Conservation (phyloP, 2,888 invertebrate species). For the Dasypogon diadema region DNA sequence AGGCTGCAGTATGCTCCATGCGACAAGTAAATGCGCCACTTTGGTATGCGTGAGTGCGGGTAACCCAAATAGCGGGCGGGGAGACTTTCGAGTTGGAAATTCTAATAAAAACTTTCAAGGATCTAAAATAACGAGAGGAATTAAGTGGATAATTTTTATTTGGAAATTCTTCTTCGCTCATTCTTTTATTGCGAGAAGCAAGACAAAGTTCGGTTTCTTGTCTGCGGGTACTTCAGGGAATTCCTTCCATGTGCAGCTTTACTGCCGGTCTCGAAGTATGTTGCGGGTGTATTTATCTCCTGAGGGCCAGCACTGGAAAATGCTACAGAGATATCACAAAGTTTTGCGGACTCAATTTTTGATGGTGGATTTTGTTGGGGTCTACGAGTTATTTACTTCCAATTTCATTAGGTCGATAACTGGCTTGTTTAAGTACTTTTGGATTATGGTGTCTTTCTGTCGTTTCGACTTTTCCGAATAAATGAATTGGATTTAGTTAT, state of each 20-base stretch:
- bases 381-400: constrained; percentile 57
- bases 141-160: constrained; percentile 60
- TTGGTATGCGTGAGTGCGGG: constrained; percentile 49
- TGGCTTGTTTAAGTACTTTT: constrained; percentile 62
- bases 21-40: not conserved
- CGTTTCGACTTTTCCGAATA: not conserved
- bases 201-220: constrained; percentile 37
- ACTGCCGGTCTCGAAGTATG: not conserved
- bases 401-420: constrained; percentile 62
- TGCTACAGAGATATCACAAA: constrained; percentile 4
- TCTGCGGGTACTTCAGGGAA: constrained; percentile 22
- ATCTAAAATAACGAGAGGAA: constrained; percentile 59
- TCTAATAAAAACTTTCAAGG: constrained; percentile 57
- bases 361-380: constrained; percentile 56
- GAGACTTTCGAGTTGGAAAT: constrained; percentile 48
- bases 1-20: not conserved
- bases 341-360: constrained; percentile 48
- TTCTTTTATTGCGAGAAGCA: constrained; percentile 25
- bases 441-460: constrained; percentile 60
- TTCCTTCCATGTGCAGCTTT: constrained; percentile 9
- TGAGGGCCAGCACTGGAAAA: constrained; percentile 13
- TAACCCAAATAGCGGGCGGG: constrained; percentile 36
- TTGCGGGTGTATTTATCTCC: not conserved
- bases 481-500: too few relatives aligned
- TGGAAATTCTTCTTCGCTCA: constrained; percentile 53